phyloP scores from a whole-genome alignment of 1,140 invertebrate species.

The Bombus impatiens region DNA sequence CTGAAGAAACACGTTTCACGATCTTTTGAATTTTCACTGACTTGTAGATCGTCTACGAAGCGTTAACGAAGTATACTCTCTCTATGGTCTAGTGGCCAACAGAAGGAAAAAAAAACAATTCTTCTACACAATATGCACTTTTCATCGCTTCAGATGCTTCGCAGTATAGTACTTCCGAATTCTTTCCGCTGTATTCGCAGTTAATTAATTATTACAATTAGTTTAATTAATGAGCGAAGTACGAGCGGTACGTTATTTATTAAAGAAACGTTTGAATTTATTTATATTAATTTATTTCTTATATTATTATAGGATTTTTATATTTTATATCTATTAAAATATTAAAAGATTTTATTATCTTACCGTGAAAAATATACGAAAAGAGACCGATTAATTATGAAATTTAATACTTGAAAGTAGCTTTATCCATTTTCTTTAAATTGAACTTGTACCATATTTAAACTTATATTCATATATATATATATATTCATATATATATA shows the following conservation, averaged over 20 bases:
- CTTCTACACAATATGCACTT: not conserved
- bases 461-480: too few species aligned
- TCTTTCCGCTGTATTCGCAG: not conserved
- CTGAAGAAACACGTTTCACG: conserved; percentile 32
- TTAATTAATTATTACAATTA: not conserved
- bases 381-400: not conserved
- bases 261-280: not conserved
- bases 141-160: not conserved
- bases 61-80: not conserved
- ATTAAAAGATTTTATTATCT: not conserved
- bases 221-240: not conserved
- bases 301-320: not conserved
- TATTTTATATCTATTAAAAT: not conserved
- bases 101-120: not conserved
- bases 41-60: not conserved
- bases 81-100: not conserved
- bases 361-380: not conserved
- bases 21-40: conserved; percentile 1
- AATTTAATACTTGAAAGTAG: not conserved
- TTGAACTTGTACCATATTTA: not conserved
- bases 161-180: not conserved
- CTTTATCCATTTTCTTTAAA: not conserved
- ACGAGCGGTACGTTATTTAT: not conserved
- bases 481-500: too few species aligned
- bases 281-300: not conserved